Evolutionary conservation across 2,888 invertebrate species (phyloP), one percentile per base, ranked within the genome.

Genomic region (Odontothrips loti): DNA sequence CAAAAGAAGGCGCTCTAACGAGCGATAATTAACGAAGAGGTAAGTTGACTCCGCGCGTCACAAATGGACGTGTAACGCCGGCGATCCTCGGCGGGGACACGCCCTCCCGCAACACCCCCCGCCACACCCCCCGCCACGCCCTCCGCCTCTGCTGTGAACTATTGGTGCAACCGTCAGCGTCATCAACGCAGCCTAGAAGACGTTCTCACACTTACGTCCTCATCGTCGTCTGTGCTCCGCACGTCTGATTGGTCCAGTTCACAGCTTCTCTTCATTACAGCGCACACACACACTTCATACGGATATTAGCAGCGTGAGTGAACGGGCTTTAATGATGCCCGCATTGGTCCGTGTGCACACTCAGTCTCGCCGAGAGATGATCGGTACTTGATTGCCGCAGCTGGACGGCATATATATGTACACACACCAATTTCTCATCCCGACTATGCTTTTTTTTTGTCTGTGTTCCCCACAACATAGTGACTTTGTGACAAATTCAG

Each of bases 21-120:
- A 75, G 68, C 68, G 68, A 75, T 75, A 75, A 75, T 75, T 75
- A 75, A 75, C 68, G 58, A 15, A 58, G 58, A 58, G 20, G 58
- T 58, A 20, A 58, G 20, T 58, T 20, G 58, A 20, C 34, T 43
- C 34, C 34, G 34, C 34, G 34, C 34, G 34, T 43, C 34, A 43
- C 34, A 2, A 43, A 43, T 43, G 34, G 34, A 43, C 34, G 34
- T 43, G 34, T 43, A 43, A 43, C 34, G 34, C 34, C 34, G 34
- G 34, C 34, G 34, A 43, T 4, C 34, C 34, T 43, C 34, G 34
- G 34, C 34, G 34, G 34, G 34, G 34, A 43, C 12, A 51, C 51
- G 51, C 51, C 51, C 51, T 2, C 58, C 20, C 58, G 58, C 17
- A 0, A 17, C 58, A 15, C 12, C 17, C 17, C 58, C 68, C 68